Percentiles rank a stretch among this genome's conserved stretches.
Evolutionary conservation across 2,888 invertebrate species (phyloP).

Genomic region (Blomia tropicalis): DNA sequence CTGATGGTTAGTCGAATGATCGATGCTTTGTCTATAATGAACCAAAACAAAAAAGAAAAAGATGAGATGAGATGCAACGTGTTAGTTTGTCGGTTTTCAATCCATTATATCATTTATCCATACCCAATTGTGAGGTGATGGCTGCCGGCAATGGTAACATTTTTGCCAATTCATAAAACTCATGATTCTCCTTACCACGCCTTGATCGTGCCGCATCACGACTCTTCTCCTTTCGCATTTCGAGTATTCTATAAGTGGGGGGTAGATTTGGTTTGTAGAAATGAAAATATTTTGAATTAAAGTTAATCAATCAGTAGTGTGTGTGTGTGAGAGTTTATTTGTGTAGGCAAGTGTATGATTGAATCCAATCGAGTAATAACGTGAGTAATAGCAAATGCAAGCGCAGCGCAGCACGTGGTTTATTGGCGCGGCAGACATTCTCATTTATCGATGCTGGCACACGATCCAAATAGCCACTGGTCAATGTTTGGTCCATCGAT

Average conservation of each 20-base stretch:
- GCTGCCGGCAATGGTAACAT: constrained; percentile 46
- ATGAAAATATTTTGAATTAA: not conserved
- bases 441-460: not conserved
- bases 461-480: too few species aligned
- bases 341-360: too few species aligned
- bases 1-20: constrained; percentile 90
- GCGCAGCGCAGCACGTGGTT: too few species aligned
- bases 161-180: constrained; percentile 87
- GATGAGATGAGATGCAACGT: not conserved
- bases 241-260: constrained; percentile 82
- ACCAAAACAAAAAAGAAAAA: not conserved
- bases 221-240: constrained; percentile 80
- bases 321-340: not conserved
- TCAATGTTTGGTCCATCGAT: too few species aligned
- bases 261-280: too few species aligned
- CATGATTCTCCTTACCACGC: constrained; percentile 84
- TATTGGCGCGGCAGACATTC: too few species aligned
- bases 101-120: not conserved
- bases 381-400: too few species aligned
- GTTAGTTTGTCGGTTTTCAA: too few species aligned
- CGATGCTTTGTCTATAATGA: constrained; percentile 61
- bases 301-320: constrained; percentile 3
- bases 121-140: constrained; percentile 55
- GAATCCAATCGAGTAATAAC: too few species aligned
- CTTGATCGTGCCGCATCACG: constrained; percentile 78